Percentiles rank a stretch among this genome's conserved stretches.
Evolutionary conservation across 2,888 invertebrate species (phyloP).

Genomic region (Philopedon plagiatum): DNA sequence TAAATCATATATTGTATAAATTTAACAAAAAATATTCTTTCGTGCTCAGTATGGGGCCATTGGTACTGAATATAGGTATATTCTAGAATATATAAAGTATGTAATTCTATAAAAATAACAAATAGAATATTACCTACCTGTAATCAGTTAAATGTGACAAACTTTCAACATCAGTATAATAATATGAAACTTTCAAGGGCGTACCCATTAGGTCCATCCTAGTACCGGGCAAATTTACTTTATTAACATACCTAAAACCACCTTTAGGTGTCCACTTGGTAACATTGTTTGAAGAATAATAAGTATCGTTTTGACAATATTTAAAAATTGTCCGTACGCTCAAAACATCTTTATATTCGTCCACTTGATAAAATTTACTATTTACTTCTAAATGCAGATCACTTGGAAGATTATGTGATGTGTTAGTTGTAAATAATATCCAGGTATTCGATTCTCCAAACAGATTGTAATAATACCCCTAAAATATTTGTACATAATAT

Average conservation of each 20-base stretch:
- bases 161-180: not conserved
- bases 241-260: slow-evolving; percentile 12
- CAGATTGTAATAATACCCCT: not conserved
- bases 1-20: too few species aligned
- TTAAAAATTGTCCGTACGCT: not conserved
- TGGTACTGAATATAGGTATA: too few species aligned
- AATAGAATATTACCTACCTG: slow-evolving; percentile 1
- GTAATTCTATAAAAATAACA: not conserved
- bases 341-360: not conserved
- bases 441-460: not conserved
- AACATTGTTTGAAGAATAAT: not conserved
- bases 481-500: too few species aligned
- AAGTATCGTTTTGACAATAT: not conserved
- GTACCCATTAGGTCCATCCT: not conserved
- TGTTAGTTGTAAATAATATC: not conserved
- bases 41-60: too few species aligned
- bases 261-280: not conserved
- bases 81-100: too few species aligned
- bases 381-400: not conserved
- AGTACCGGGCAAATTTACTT: not conserved
- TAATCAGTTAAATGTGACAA: slow-evolving; percentile 2
- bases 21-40: too few species aligned
- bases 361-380: not conserved
- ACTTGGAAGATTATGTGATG: not conserved
- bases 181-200: slow-evolving; percentile 1